These are phyloP conservation scores for Muscicapa adusta DNA, from an alignment of 2,113 vertebrate species.

Conservation along the genomic window DNA sequence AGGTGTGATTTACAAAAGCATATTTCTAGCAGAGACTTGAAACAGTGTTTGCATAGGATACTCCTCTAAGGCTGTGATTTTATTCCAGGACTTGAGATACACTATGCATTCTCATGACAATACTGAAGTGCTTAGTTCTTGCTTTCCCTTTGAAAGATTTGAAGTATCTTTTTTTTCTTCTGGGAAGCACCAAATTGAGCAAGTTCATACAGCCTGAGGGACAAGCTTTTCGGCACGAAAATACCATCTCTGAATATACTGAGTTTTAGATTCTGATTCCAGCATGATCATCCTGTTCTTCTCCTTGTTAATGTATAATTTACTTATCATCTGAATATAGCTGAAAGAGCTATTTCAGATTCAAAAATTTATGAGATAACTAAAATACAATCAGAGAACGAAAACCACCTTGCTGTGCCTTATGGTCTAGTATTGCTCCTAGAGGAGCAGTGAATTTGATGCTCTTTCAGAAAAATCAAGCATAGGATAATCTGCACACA, in stretches of 20 bases:
- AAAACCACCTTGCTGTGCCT: not conserved
- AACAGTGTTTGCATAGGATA: slow-evolving; percentile 52
- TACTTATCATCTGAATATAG: not conserved
- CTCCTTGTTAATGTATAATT: not conserved
- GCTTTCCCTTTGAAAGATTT: not conserved
- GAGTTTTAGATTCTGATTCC: not conserved
- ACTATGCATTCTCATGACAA: not conserved
- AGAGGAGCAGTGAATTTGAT: not conserved
- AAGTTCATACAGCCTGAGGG: not conserved
- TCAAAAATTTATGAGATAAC: not conserved
- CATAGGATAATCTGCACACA: not conserved
- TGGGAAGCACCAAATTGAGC: not conserved
- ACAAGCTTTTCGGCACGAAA: not conserved
- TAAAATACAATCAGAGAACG: not conserved
- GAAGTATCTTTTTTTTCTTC: not conserved
- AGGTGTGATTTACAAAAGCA: slow-evolving; percentile 3
- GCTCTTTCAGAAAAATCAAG: not conserved
- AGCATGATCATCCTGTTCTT: not conserved
- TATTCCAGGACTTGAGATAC: not conserved
- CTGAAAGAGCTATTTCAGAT: not conserved
- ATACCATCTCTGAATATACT: not conserved
- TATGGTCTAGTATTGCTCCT: not conserved
- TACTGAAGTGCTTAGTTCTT: not conserved
- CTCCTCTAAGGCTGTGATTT: slow-evolving; percentile 18
- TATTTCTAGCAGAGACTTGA: slow-evolving; percentile 59